phyloP scores from a whole-genome alignment of 2,797 vertebrate genomes.

The Clarias laeviceps region DNA sequence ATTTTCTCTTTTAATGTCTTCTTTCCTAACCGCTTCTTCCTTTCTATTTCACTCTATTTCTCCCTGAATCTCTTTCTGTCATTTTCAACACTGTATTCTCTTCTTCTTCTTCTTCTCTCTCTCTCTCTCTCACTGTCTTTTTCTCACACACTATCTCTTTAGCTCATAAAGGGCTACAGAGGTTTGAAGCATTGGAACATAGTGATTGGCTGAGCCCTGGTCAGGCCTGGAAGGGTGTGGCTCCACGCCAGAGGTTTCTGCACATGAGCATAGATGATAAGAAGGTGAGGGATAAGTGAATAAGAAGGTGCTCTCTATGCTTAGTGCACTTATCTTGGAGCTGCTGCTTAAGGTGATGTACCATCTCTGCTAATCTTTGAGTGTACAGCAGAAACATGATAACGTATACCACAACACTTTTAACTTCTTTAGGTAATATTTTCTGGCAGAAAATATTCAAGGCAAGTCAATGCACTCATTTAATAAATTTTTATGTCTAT shows the following conservation, averaged over 20 bases:
- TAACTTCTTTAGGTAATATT: not conserved
- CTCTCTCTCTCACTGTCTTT: constrained; percentile 27
- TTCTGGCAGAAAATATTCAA: not conserved
- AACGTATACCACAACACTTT: not conserved
- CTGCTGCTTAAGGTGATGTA: not conserved
- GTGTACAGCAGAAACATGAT: not conserved
- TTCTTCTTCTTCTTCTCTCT: not conserved
- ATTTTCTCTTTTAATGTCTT: too few species aligned
- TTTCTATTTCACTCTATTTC: not conserved
- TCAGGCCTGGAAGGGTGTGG: constrained; percentile 69
- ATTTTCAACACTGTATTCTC: not conserved
- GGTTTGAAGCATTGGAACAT: constrained; percentile 90
- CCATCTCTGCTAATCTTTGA: not conserved
- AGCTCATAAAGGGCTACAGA: constrained; percentile 95
- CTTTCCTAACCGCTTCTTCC: not conserved
- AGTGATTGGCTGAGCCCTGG: constrained; percentile 72
- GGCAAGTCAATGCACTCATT: not conserved
- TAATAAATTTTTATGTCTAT: not conserved
- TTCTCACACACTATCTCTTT: constrained; percentile 30
- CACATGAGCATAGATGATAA: constrained; percentile 87
- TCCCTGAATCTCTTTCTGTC: not conserved
- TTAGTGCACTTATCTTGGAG: not conserved
- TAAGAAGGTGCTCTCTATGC: not conserved
- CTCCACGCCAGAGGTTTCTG: constrained; percentile 90
- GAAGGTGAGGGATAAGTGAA: constrained; percentile 78